Evolutionary conservation across 1,140 invertebrate genomes (phyloP).

Genomic region (Pseudomyrmex concolor): DNA sequence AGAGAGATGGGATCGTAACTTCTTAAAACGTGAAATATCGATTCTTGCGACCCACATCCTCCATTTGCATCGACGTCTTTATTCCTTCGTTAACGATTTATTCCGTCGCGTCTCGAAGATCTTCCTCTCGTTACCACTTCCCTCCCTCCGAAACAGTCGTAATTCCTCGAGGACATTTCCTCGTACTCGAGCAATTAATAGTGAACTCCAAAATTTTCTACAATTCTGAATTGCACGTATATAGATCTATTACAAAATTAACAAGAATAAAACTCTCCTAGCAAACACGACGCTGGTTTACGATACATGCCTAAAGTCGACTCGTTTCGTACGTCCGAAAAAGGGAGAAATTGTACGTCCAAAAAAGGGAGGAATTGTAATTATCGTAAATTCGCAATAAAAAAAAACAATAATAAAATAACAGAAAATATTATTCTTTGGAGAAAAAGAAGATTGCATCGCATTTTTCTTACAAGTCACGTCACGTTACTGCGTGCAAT

Average conservation of each 20-base stretch:
- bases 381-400: not conserved
- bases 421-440: not conserved
- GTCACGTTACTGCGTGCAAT: no score
- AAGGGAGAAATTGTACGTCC: no score
- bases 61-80: constrained; percentile 33
- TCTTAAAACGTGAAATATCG: constrained; percentile 50
- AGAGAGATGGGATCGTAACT: constrained; percentile 3
- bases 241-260: constrained; percentile 89
- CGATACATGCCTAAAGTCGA: constrained; percentile 95
- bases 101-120: not conserved
- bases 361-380: constrained; percentile 90
- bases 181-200: not conserved
- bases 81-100: constrained; percentile 51
- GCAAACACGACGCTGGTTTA: constrained; percentile 95
- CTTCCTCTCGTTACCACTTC: not conserved
- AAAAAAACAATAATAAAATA: not conserved
- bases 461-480: no score
- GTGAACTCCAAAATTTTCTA: no score
- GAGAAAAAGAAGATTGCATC: no score
- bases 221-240: not conserved
- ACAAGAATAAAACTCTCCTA: constrained; percentile 92
- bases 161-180: not conserved
- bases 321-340: constrained; percentile 95
- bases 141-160: not conserved
- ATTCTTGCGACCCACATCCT: not conserved